phyloP scores from a whole-genome alignment of 2,888 invertebrate genomes.

The Sycophila texana region DNA sequence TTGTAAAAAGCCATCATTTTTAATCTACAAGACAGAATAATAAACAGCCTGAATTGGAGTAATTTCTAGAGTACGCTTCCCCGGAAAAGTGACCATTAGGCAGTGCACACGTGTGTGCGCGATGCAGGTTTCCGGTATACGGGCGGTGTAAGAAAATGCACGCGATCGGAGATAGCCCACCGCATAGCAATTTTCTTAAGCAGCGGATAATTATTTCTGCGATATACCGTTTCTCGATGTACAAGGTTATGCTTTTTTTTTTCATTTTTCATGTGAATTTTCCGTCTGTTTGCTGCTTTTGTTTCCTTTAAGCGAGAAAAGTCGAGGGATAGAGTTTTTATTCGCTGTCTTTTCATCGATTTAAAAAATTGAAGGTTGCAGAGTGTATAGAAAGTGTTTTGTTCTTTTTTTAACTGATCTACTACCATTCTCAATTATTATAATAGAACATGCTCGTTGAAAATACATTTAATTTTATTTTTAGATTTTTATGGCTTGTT shows the following conservation, averaged over 20 bases:
- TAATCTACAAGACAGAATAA: neutral
- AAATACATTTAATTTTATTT: no score
- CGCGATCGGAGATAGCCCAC: conserved; percentile 10
- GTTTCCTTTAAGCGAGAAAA: no score
- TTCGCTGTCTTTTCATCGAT: no score
- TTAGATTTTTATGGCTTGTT: no score
- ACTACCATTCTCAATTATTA: no score
- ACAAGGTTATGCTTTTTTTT: conserved; percentile 28
- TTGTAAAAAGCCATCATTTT: neutral
- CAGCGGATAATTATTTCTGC: conserved; percentile 7
- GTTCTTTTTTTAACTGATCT: no score
- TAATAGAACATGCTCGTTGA: no score
- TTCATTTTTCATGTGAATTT: conserved; percentile 19
- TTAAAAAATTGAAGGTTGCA: no score
- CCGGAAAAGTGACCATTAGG: neutral
- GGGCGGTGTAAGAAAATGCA: neutral
- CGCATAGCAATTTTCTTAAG: conserved; percentile 23
- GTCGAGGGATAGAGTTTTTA: no score
- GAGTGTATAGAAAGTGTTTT: no score
- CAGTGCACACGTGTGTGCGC: neutral
- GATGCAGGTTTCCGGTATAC: neutral
- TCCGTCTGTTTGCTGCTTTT: neutral
- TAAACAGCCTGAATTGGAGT: neutral
- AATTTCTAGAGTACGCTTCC: neutral
- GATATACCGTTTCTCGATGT: neutral